A percentile compares a stretch with the other conserved stretches of the same genome.
These are phyloP conservation scores for Volucella bombylans DNA, from an alignment of 2,888 invertebrate genomes.

Conservation along the genomic window DNA sequence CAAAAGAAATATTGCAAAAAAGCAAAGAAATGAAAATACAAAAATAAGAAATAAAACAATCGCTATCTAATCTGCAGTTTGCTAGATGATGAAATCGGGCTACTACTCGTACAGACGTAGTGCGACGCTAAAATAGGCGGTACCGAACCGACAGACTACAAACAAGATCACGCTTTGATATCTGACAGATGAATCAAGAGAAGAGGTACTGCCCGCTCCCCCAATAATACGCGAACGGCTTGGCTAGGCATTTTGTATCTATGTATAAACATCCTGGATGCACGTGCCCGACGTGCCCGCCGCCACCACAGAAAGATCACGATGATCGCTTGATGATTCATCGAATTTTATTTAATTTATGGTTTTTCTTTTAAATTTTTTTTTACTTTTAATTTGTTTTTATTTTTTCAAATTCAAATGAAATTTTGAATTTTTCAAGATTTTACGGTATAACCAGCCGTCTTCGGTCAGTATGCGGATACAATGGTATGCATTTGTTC, in stretches of 20 bases:
- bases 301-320: constrained; percentile 31
- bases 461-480: background rate
- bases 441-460: background rate
- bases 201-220: constrained; percentile 20
- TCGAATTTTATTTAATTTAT: constrained; percentile 44
- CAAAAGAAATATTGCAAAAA: constrained; percentile 30
- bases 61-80: constrained; percentile 56
- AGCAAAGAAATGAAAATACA: background rate
- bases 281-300: constrained; percentile 62
- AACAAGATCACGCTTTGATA: constrained; percentile 61
- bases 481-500: background rate
- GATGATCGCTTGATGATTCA: constrained; percentile 51
- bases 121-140: constrained; percentile 57
- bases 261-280: constrained; percentile 69
- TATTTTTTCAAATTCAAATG: constrained; percentile 14
- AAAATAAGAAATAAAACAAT: background rate
- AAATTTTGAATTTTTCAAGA: background rate
- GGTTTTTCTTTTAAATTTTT: constrained; percentile 23
- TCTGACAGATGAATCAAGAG: constrained; percentile 59
- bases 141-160: constrained; percentile 40
- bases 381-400: constrained; percentile 35
- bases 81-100: constrained; percentile 48
- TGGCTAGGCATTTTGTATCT: constrained; percentile 25
- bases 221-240: constrained; percentile 26
- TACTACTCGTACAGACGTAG: constrained; percentile 30